These are phyloP conservation scores for Odontomyia ornata DNA, from an alignment of 2,888 invertebrate genomes.

Conservation along the genomic window DNA sequence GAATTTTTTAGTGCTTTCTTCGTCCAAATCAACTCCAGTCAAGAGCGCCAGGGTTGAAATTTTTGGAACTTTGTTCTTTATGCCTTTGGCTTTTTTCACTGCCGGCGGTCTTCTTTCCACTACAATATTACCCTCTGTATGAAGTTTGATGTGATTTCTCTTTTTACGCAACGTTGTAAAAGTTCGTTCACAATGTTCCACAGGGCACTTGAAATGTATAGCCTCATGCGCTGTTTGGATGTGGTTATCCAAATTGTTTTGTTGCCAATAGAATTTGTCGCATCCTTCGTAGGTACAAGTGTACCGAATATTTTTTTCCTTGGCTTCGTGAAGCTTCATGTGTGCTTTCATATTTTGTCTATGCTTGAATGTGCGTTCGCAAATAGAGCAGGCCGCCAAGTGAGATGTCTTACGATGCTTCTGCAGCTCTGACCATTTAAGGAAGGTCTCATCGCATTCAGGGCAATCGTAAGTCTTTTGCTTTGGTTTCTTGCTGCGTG, in stretches of 20 bases:
- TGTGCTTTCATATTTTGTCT: slow-evolving; percentile 53
- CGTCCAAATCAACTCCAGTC: slow-evolving; percentile 56
- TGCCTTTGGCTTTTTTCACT: slow-evolving; percentile 58
- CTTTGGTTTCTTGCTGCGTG: not conserved
- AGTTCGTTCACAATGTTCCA: slow-evolving; percentile 64
- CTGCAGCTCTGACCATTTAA: slow-evolving; percentile 65
- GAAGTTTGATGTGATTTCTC: slow-evolving; percentile 32
- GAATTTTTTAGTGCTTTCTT: slow-evolving; percentile 55
- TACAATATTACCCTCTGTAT: slow-evolving; percentile 20
- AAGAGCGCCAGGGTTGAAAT: slow-evolving; percentile 56
- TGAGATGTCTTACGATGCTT: slow-evolving; percentile 61
- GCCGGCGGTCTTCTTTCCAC: not conserved
- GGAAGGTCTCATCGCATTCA: slow-evolving; percentile 66
- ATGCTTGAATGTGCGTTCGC: slow-evolving; percentile 54
- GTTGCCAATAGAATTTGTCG: slow-evolving; percentile 65
- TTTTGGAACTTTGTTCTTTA: slow-evolving; percentile 48
- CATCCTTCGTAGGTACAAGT: slow-evolving; percentile 62
- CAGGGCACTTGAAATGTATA: slow-evolving; percentile 55
- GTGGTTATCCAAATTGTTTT: slow-evolving; percentile 69
- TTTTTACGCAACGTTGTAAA: slow-evolving; percentile 32
- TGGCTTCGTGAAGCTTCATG: slow-evolving; percentile 54
- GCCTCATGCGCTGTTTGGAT: slow-evolving; percentile 66
- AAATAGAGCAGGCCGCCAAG: slow-evolving; percentile 54
- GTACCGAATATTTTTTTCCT: slow-evolving; percentile 52
- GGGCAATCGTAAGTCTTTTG: slow-evolving; percentile 65